Evolutionary conservation across 2,113 vertebrate species (phyloP).

Genomic region (Penelope pileata): DNA sequence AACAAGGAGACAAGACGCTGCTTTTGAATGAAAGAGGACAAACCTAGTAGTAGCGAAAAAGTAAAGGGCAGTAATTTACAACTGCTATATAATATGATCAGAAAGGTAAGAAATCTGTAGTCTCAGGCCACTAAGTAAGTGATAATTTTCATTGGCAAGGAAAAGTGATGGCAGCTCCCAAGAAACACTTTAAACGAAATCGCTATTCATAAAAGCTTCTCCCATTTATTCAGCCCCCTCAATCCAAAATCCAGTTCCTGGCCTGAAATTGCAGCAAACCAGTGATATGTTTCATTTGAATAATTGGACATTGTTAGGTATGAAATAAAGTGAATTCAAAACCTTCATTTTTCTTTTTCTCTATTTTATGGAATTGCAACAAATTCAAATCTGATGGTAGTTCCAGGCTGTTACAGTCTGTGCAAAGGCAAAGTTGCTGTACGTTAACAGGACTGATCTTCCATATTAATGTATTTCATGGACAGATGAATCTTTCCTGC

Average conservation of each 20-base stretch:
- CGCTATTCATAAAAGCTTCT: not conserved
- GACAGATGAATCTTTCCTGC: not conserved
- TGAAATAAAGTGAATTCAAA: not conserved
- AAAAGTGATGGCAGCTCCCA: not conserved
- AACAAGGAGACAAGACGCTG: not conserved
- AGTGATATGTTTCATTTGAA: not conserved
- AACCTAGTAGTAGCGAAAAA: not conserved
- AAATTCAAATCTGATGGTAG: not conserved
- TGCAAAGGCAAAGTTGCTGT: not conserved
- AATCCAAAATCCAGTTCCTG: not conserved
- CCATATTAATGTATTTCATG: not conserved
- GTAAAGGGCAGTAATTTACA: not conserved
- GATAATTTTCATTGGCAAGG: not conserved
- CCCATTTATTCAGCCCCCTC: not conserved
- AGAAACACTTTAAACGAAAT: not conserved
- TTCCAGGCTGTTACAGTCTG: not conserved
- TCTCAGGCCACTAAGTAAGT: not conserved
- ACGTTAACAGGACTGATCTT: not conserved
- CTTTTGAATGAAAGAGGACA: not conserved
- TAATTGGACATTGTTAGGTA: not conserved
- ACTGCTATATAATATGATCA: not conserved
- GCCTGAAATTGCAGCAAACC: not conserved
- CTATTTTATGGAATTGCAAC: not conserved
- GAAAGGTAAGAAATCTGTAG: not conserved
- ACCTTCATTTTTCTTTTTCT: not conserved